These are phyloP conservation scores for Takifugu rubripes DNA, from an alignment of 2,797 vertebrate genomes.

Conservation along the genomic window DNA sequence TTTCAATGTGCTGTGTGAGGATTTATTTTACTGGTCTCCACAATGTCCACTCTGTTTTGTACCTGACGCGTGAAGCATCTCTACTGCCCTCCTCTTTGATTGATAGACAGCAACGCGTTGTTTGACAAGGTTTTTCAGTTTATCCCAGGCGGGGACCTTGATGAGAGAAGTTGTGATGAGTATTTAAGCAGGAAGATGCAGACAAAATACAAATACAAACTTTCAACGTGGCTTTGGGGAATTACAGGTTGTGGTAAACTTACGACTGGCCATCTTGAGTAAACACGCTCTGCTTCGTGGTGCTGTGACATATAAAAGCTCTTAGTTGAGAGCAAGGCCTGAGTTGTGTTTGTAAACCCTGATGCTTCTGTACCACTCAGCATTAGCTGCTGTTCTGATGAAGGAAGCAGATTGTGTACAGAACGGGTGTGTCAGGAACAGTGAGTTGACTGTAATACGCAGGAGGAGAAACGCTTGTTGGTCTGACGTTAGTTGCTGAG, in stretches of 20 bases:
- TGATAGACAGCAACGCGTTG: no score
- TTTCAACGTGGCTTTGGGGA: neutral
- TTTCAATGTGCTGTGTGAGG: conserved; percentile 23
- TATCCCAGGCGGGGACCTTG: neutral
- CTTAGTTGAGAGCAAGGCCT: neutral
- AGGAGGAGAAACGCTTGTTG: conserved; percentile 11
- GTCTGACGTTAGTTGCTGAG: conserved; percentile 11
- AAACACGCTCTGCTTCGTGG: conserved; percentile 3
- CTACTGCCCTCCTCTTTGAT: no score
- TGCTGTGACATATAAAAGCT: no score
- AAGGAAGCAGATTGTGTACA: conserved; percentile 71
- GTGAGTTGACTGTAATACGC: conserved; percentile 11
- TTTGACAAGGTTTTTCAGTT: neutral
- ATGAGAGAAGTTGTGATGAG: conserved; percentile 2
- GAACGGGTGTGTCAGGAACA: conserved; percentile 63
- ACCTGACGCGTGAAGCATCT: no score
- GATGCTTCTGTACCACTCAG: conserved; percentile 10
- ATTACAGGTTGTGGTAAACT: neutral
- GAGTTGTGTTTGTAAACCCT: conserved; percentile 11
- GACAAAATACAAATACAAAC: neutral
- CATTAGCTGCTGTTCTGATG: conserved; percentile 38
- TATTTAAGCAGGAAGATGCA: neutral
- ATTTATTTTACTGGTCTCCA: conserved; percentile 18
- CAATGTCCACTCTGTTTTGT: neutral
- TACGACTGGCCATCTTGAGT: conserved; percentile 3